Evolutionary conservation across 2,113 vertebrate species (phyloP), one percentile per base, ranked within the genome.

Genomic region (Tautogolabrus adspersus): DNA sequence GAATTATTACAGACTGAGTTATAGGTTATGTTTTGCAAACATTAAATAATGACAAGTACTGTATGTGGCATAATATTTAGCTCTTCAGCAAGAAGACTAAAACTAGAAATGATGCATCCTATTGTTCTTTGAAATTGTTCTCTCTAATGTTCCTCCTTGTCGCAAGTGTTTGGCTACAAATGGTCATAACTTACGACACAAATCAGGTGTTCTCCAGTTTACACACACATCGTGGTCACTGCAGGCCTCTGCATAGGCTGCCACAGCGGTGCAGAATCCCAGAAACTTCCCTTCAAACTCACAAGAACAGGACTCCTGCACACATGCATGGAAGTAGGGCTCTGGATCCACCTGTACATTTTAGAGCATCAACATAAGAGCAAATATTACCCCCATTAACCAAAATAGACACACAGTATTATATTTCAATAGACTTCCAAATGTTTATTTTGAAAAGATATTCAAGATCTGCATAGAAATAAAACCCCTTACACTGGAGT

Each of bases 261-360:
- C 93, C 63, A 96, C 94, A 0, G 95, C 92, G 0, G 96, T 96
- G 80, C 96, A 97, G 88, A 96, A 97, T 0, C 96, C 96, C 22
- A 94, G 75, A 64, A 96, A 96, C 81, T 95, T 96, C 10, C 96
- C 96, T 64, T 96, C 95, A 91, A 95, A 93, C 61, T 96, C 94
- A 78, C 96, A 96, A 0, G 94, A 94, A 11, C 96, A 97, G 2
- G 96, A 94, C 78, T 97, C 96, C 62, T 93, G 87, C 0, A 96
- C 68, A 75, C 96, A 97, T 0, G 94, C 94, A 0, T 94, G 77
- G 19, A 95, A 95, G 88, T 95, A 97, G 2, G 93, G 75, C 0
- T 23, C 77, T 19, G 95, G 95, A 72, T 96, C 95, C 77, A 96
- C 95, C 96, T 97, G 82, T 34, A 64, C 37, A 60, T 30, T 3